These are phyloP conservation scores for Crenuchus spilurus DNA, from an alignment of 2,797 vertebrate genomes.

Conservation along the genomic window DNA sequence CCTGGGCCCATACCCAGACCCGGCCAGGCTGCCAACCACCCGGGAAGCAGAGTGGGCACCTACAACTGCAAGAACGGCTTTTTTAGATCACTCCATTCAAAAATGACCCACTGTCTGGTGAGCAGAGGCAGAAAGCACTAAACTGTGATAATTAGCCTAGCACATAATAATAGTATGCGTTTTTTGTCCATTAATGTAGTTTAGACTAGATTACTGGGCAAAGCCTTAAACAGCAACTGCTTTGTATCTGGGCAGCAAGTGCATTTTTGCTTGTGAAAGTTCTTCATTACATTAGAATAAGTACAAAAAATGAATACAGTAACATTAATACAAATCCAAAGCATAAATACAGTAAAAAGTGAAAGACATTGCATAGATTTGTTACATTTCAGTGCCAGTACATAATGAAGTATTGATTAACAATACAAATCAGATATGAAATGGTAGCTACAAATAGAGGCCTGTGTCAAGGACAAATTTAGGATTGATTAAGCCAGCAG, in stretches of 20 bases:
- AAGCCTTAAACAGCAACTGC: not conserved
- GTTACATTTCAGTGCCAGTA: not conserved
- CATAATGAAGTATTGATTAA: too few relatives aligned
- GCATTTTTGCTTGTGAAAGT: not conserved
- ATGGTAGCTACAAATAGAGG: not conserved
- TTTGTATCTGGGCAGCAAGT: not conserved
- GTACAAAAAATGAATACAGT: too few relatives aligned
- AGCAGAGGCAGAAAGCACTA: not conserved
- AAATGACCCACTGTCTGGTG: not conserved
- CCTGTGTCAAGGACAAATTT: too few relatives aligned
- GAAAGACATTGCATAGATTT: not conserved
- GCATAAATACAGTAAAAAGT: too few relatives aligned
- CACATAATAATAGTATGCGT: constrained; percentile 14
- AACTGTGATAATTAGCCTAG: not conserved
- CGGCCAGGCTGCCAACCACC: constrained; percentile 68
- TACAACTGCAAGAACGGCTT: constrained; percentile 56
- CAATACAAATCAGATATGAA: too few relatives aligned
- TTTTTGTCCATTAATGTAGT: constrained; percentile 35
- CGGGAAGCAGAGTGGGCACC: constrained; percentile 74
- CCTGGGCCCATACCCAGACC: constrained; percentile 61
- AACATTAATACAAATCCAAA: too few relatives aligned
- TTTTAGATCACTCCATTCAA: constrained; percentile 28
- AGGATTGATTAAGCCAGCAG: too few relatives aligned
- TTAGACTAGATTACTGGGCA: not conserved
- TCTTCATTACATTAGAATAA: not conserved